These are phyloP conservation scores for Leptobrachium ailaonicum DNA, from an alignment of 2,113 vertebrate species.

Conservation along the genomic window DNA sequence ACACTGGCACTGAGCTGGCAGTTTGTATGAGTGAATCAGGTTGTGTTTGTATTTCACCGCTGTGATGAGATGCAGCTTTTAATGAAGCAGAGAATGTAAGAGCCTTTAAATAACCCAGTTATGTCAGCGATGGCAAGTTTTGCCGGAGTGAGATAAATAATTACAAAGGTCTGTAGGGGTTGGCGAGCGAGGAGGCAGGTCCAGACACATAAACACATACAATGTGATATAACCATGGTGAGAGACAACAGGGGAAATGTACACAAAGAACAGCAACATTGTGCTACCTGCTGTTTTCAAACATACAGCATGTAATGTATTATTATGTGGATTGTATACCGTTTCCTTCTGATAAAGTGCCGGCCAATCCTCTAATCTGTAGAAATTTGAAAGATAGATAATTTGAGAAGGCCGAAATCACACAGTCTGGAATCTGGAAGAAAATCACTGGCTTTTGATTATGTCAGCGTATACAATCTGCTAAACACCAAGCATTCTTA, in stretches of 20 bases:
- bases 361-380: no score
- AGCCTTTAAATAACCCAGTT: conserved; percentile 51
- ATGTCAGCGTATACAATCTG: no score
- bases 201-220: conserved; percentile 20
- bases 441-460: no score
- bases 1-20: conserved; percentile 5
- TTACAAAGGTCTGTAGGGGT: conserved; percentile 43
- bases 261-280: neutral
- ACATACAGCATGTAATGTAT: no score
- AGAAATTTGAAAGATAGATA: no score
- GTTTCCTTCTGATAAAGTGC: no score
- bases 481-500: no score
- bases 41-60: conserved; percentile 37
- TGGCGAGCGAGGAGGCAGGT: conserved; percentile 37
- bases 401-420: no score
- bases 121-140: conserved; percentile 44
- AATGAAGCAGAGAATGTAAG: conserved; percentile 50
- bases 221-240: conserved; percentile 13
- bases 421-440: no score
- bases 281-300: neutral
- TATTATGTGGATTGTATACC: no score
- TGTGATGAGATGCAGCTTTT: conserved; percentile 49
- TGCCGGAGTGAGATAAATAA: conserved; percentile 45
- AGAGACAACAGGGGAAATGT: neutral
- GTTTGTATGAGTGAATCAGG: conserved; percentile 35